Conservation (phyloP, 2,888 invertebrate species). For the Drosophila nigritarsus region DNA sequence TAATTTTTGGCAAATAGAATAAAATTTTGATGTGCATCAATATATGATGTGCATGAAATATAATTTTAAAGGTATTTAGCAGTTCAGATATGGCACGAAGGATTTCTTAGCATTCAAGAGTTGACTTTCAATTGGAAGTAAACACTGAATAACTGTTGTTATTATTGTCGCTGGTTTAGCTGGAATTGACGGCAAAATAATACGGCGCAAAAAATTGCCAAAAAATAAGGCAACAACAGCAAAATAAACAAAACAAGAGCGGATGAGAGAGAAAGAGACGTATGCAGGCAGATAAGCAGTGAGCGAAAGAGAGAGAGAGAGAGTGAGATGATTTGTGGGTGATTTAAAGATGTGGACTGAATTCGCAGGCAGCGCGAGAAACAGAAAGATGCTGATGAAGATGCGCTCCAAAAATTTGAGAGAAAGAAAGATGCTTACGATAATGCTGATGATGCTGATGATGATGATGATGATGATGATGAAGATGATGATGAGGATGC, state of each 20-base stretch:
- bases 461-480: conserved; percentile 64
- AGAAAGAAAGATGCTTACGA: conserved; percentile 30
- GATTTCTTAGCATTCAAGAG: conserved; percentile 2
- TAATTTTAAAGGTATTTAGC: conserved; percentile 1
- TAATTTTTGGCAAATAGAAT: background rate
- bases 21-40: background rate
- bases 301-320: background rate
- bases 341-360: background rate
- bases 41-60: too few relatives aligned
- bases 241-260: conserved; percentile 2
- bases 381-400: conserved; percentile 5
- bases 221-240: background rate
- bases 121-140: conserved; percentile 13
- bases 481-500: conserved; percentile 72
- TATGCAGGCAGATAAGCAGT: background rate
- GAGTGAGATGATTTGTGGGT: background rate
- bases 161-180: conserved; percentile 35
- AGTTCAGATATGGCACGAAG: conserved; percentile 18
- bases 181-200: conserved; percentile 61
- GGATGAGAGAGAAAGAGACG: background rate
- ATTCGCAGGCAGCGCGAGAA: background rate
- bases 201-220: conserved; percentile 43
- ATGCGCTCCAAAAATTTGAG: background rate
- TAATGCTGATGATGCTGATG: too few relatives aligned
- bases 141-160: conserved; percentile 4